Conservation (phyloP, 2,113 vertebrate genomes). For the Alosa alosa region DNA sequence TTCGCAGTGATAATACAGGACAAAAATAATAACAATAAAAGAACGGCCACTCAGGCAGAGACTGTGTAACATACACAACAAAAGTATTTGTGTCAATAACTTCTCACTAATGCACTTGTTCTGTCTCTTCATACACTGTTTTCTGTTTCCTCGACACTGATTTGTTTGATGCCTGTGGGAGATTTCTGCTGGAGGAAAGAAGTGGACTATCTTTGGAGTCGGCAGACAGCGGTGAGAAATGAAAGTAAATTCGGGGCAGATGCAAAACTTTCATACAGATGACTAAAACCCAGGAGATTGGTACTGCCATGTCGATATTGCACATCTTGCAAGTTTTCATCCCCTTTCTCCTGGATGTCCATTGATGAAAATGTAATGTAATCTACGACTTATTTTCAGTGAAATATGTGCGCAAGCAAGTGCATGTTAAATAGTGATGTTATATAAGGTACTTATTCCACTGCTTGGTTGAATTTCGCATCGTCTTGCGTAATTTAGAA, state of each 20-base stretch:
- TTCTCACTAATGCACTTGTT: neutral
- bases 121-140: neutral
- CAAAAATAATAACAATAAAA: neutral
- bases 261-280: neutral
- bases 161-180: neutral
- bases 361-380: neutral
- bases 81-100: slow-evolving; percentile 1
- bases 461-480: too few species aligned
- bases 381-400: neutral
- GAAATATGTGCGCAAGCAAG: neutral
- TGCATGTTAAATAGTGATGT: neutral
- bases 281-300: neutral
- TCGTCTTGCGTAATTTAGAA: too few species aligned
- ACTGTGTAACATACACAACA: neutral
- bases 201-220: neutral
- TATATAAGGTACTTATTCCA: neutral
- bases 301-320: neutral
- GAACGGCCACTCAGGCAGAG: neutral
- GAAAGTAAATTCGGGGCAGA: neutral
- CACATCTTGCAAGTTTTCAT: neutral
- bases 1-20: neutral
- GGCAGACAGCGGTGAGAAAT: neutral
- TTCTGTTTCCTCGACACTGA: neutral
- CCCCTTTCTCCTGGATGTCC: neutral
- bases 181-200: neutral